A percentile compares a stretch with the other conserved stretches of the same genome.
Conservation (phyloP, 2,113 vertebrate species). For the Psilopsiagon aurifrons region DNA sequence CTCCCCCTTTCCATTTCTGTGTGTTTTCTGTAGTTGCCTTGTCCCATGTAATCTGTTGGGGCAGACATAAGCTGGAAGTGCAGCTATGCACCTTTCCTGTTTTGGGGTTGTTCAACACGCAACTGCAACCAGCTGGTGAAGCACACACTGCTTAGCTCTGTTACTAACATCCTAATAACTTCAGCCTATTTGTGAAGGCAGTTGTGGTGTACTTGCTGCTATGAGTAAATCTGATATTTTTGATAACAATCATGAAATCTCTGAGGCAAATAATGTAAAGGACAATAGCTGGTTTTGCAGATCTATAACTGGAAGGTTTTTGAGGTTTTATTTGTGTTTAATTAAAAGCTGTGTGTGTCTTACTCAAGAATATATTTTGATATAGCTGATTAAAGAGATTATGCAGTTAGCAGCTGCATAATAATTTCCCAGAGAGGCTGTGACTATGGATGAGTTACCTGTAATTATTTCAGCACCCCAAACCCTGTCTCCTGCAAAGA, state of each 20-base stretch:
- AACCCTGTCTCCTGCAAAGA: neutral
- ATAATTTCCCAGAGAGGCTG: neutral
- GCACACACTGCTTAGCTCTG: fast-evolving
- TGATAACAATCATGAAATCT: neutral
- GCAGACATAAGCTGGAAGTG: neutral
- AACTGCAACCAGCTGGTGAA: neutral
- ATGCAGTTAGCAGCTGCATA: neutral
- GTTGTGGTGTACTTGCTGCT: neutral
- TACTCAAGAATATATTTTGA: neutral
- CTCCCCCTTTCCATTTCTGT: neutral
- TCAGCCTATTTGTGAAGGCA: too few species aligned
- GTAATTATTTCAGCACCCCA: neutral
- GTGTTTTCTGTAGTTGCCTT: neutral
- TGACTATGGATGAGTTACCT: neutral
- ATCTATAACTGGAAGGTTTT: neutral
- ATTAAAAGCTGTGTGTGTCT: neutral
- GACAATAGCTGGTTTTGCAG: neutral
- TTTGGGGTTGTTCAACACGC: too few species aligned
- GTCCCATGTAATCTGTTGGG: neutral
- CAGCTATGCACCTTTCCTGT: neutral
- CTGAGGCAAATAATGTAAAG: neutral
- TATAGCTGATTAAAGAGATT: neutral
- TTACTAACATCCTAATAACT: neutral
- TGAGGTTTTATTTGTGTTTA: neutral
- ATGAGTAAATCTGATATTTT: neutral